A percentile compares a stretch with the other conserved stretches of the same genome.
Evolutionary conservation across 2,888 invertebrate species (phyloP).

Genomic region (Clitarchus hookeri): DNA sequence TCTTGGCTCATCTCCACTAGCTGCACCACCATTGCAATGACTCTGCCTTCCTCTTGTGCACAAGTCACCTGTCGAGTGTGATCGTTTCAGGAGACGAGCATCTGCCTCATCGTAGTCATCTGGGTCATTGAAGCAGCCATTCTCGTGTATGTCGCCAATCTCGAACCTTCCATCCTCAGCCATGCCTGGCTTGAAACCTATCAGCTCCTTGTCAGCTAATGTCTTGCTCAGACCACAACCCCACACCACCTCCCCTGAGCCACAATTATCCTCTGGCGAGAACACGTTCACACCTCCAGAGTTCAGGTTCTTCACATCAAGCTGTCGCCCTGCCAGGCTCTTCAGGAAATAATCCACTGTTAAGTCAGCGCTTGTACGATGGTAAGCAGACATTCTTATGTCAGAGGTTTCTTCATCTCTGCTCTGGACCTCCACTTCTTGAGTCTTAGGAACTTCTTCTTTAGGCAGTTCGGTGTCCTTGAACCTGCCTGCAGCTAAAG

Average conservation of each 20-base stretch:
- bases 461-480: neutral
- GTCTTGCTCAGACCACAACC: slow-evolving; percentile 39
- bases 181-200: slow-evolving; percentile 49
- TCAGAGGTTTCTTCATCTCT: slow-evolving; percentile 26
- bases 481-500: neutral
- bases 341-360: slow-evolving; percentile 61
- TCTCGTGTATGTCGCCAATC: slow-evolving; percentile 60
- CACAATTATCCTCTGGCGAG: slow-evolving; percentile 49
- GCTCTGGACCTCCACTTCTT: too few relatives aligned
- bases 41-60: slow-evolving; percentile 44
- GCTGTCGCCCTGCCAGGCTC: slow-evolving; percentile 38
- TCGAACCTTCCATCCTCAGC: slow-evolving; percentile 59
- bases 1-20: slow-evolving; percentile 34
- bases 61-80: slow-evolving; percentile 59
- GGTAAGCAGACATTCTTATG: slow-evolving; percentile 45
- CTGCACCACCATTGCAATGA: slow-evolving; percentile 31
- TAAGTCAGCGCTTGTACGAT: slow-evolving; percentile 57
- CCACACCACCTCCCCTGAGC: slow-evolving; percentile 41
- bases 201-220: slow-evolving; percentile 48
- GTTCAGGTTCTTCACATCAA: slow-evolving; percentile 43
- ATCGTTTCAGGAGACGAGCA: slow-evolving; percentile 53
- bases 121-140: slow-evolving; percentile 51
- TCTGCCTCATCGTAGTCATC: slow-evolving; percentile 54
- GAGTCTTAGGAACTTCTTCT: too few relatives aligned
- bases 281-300: slow-evolving; percentile 52